Conservation (phyloP, 2,797 vertebrate species). For the Syncerus caffer region DNA sequence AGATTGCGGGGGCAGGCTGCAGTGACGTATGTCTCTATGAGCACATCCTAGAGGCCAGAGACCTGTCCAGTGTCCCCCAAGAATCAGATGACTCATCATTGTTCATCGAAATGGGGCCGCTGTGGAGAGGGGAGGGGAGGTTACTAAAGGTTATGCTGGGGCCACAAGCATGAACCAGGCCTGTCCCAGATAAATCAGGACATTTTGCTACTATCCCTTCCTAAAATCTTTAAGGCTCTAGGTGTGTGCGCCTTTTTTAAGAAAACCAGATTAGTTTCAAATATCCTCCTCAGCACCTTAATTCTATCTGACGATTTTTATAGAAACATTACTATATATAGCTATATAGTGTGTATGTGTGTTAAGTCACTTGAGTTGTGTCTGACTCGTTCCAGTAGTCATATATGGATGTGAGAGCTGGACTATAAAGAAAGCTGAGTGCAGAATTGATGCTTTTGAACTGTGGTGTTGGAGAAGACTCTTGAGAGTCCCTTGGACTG, state of each 20-base stretch:
- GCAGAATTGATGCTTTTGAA: background rate
- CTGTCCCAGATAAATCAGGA: background rate
- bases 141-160: background rate
- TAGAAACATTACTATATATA: background rate
- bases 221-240: background rate
- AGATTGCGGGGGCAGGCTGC: background rate
- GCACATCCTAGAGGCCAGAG: background rate
- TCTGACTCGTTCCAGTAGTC: background rate
- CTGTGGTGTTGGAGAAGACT: background rate
- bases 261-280: background rate
- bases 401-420: background rate
- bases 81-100: background rate
- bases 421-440: background rate
- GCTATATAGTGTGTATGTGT: background rate
- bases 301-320: background rate
- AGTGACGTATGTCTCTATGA: background rate
- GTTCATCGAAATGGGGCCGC: background rate
- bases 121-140: background rate
- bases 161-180: background rate
- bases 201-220: background rate
- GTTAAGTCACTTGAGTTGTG: background rate
- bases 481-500: background rate
- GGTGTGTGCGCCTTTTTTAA: background rate
- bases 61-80: background rate
- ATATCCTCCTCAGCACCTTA: background rate